Evolutionary conservation across 1,140 invertebrate genomes (phyloP), one percentile per base, ranked within the genome.

Genomic region (Zaprionus africanus): DNA sequence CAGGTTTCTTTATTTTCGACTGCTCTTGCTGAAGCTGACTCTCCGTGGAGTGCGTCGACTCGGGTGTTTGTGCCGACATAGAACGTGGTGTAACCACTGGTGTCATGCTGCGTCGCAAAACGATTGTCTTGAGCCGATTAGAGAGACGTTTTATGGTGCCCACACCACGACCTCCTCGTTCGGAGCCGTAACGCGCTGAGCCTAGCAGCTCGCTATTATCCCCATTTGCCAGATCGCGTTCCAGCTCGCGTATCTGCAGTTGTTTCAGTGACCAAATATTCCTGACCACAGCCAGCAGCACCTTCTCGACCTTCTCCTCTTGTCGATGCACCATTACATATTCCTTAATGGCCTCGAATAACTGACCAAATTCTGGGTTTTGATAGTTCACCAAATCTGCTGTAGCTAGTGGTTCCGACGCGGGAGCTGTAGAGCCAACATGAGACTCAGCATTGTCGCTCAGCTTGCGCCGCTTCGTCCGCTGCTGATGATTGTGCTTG

Each of bases 211-310:
- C 78, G 5, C 46, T 24, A 24, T 41, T 31, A 1, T 75, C 66
- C 0, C 61, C 74, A 12, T 49, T 75, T 19, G 49, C 58, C n/a
- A 78, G 38, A 11, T 83, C 80, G 2, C 84, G 84, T 22, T 88
- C 73, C 4, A 78, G 38, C 7, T 87, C 81, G 0, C 83, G 78
- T 7, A 84, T 22, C 34, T 88, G 81, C 17, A 88, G 46, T 24
- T 88, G 75, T 22, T 73, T 83, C 0, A 87, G 51, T 9, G 74
- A 77, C 85, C 85, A 90, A 2, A 90, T 81, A 41, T 87, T 87
- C 2, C 43, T 58, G 0, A 87, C 84, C 24, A 88, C 84, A 12
- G 78, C 71, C 1, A 78, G 54, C 15, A 90, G 15, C 11, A 81
- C 72, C 11, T 79, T 85, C 7, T 90, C 85, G 19, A 85, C 76